Evolutionary conservation across 2,113 vertebrate genomes (phyloP).

Genomic region (Ceyx margarethae): DNA sequence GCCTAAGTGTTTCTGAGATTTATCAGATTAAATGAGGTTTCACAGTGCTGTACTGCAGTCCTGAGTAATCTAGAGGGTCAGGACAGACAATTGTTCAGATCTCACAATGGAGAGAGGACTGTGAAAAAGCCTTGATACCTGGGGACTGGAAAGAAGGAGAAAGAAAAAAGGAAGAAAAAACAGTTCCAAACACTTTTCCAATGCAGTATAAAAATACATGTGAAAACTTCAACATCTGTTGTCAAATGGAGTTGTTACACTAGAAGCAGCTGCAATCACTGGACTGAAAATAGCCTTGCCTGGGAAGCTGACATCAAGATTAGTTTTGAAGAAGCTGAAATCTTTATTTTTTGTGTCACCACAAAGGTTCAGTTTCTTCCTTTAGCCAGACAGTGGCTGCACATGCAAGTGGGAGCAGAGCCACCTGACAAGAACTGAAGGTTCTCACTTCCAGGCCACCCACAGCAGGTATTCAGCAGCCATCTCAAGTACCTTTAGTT

Average conservation of each 20-base stretch:
- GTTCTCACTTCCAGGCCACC: neutral
- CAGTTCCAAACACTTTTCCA: neutral
- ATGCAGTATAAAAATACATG: neutral
- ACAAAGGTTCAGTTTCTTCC: neutral
- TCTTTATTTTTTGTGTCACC: no score
- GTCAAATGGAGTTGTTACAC: neutral
- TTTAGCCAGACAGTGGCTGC: neutral
- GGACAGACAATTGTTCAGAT: neutral
- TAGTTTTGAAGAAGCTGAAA: neutral
- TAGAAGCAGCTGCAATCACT: neutral
- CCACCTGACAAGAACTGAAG: neutral
- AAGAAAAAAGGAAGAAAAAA: neutral
- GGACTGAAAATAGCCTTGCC: neutral
- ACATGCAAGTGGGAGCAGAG: neutral
- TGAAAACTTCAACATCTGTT: neutral
- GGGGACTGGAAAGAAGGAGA: neutral
- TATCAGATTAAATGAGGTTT: conserved; percentile 38
- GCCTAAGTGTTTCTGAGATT: conserved; percentile 38
- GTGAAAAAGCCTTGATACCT: neutral
- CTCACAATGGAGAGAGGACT: neutral
- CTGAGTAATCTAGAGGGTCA: neutral
- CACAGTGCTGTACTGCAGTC: neutral
- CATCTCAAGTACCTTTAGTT: neutral
- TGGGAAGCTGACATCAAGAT: neutral
- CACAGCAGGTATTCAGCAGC: neutral